Conservation (phyloP, 1,140 invertebrate genomes). For the Aphaenogaster floridana region DNA sequence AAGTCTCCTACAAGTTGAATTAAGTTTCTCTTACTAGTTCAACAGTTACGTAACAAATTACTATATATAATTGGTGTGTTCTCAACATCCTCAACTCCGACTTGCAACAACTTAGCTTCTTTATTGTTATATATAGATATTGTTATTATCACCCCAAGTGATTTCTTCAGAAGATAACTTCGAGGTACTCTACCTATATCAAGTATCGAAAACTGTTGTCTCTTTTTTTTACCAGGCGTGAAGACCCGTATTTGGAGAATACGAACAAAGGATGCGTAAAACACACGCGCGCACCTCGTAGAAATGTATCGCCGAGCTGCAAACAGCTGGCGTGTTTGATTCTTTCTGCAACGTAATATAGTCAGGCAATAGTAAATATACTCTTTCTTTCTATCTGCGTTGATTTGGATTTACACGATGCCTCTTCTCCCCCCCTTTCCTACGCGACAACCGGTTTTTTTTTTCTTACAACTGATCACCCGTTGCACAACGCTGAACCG, state of each 20-base stretch:
- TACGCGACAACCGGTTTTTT: constrained; percentile 11
- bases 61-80: constrained; percentile 3
- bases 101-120: neutral
- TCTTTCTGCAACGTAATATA: constrained; percentile 71
- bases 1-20: constrained; percentile 10
- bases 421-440: neutral
- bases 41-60: constrained; percentile 29
- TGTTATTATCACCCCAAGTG: neutral
- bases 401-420: constrained; percentile 72
- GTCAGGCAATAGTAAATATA: constrained; percentile 77
- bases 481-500: constrained; percentile 63
- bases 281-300: constrained; percentile 53
- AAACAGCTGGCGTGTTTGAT: constrained; percentile 71
- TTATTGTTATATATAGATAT: constrained; percentile 22
- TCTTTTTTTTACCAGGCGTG: neutral
- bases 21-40: neutral
- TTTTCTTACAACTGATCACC: constrained; percentile 65
- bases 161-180: neutral
- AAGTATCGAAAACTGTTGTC: neutral
- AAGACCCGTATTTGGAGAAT: neutral
- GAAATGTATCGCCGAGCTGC: constrained; percentile 61
- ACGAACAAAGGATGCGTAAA: neutral
- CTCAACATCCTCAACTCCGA: neutral
- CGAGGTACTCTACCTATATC: neutral
- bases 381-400: constrained; percentile 56